phyloP scores from a whole-genome alignment of 2,888 invertebrate genomes.

The Lasiommata megera region DNA sequence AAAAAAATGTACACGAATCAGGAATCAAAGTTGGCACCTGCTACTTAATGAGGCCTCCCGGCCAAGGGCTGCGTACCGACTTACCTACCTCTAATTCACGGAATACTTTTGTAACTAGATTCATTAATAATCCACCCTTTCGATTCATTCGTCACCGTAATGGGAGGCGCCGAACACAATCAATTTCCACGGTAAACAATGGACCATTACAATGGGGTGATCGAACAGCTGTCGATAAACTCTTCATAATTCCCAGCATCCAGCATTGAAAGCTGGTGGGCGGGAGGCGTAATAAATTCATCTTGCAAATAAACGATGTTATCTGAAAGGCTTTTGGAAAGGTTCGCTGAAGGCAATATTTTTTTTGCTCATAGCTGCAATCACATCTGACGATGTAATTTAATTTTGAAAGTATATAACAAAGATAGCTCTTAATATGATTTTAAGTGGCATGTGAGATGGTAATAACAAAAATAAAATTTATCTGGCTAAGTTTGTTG shows the following conservation, averaged over 20 bases:
- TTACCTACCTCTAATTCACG: background rate
- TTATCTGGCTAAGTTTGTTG: no score
- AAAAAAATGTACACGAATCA: no score
- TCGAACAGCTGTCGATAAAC: slow-evolving; percentile 4
- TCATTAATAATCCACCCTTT: background rate
- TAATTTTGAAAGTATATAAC: no score
- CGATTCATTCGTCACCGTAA: background rate
- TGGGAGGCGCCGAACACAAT: background rate
- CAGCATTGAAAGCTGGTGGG: background rate
- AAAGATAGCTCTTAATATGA: no score
- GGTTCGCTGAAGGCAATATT: no score
- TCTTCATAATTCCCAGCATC: background rate
- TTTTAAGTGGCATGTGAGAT: no score
- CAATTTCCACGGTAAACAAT: background rate
- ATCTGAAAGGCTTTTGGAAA: background rate
- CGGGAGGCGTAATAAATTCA: background rate
- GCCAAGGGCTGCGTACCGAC: no score
- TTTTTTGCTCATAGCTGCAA: no score
- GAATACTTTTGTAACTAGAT: background rate
- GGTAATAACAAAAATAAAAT: no score
- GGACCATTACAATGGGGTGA: background rate
- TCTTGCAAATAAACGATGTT: background rate
- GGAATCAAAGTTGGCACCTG: no score
- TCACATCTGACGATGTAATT: no score
- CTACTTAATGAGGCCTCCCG: no score